These are phyloP conservation scores for Globodera rostochiensis DNA, from an alignment of 1,140 invertebrate genomes.

Conservation along the genomic window DNA sequence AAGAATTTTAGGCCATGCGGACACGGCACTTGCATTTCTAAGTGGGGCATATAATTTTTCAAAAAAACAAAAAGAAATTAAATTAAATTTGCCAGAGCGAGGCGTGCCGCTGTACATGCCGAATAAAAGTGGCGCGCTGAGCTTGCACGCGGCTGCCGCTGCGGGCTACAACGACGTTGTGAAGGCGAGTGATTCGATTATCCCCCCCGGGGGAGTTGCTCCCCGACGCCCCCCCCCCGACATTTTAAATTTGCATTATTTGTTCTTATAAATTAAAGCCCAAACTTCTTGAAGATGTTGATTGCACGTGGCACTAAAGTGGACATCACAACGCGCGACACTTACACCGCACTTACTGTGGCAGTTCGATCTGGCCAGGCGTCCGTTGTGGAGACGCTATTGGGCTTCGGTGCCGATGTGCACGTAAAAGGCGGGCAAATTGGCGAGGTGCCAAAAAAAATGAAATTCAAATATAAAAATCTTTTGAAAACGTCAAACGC, in stretches of 20 bases:
- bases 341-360: conserved; percentile 96
- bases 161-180: conserved; percentile 93
- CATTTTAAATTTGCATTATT: not conserved
- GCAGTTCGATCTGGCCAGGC: conserved; percentile 95
- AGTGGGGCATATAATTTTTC: conserved; percentile 65
- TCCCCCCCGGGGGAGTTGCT: too few relatives aligned
- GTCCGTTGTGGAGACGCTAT: conserved; percentile 88
- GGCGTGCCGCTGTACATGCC: conserved; percentile 99
- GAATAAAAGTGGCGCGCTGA: conserved; percentile 77
- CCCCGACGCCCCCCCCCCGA: not conserved
- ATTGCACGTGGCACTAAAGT: conserved; percentile 93
- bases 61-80: not conserved
- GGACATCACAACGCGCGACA: conserved; percentile 90
- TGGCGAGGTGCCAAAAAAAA: conserved; percentile 28
- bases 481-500: too few relatives aligned
- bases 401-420: conserved; percentile 94
- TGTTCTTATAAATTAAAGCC: not conserved
- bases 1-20: conserved; percentile 80
- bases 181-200: conserved; percentile 68
- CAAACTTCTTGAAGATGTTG: conserved; percentile 71
- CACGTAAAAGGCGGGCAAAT: conserved; percentile 77
- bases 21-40: conserved; percentile 96
- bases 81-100: conserved; percentile 71
- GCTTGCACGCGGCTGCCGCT: conserved; percentile 69
- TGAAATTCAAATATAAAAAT: too few relatives aligned